These are phyloP conservation scores for Struthio camelus DNA, from an alignment of 2,113 vertebrate genomes.

Conservation along the genomic window DNA sequence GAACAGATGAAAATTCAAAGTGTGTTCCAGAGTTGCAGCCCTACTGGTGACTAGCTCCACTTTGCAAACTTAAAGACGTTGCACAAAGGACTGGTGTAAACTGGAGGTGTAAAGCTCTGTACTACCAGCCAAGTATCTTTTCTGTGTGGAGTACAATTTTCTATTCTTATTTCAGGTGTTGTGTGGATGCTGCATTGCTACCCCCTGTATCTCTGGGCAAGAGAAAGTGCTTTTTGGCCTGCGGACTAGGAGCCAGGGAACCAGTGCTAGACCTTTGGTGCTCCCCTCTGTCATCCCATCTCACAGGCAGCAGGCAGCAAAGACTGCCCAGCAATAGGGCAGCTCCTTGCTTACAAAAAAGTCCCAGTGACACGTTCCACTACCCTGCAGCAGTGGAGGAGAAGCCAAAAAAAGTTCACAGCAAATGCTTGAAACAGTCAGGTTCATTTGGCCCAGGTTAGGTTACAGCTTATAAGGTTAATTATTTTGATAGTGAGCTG, in stretches of 20 bases:
- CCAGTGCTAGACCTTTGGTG: too few species aligned
- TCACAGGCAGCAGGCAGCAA: too few species aligned
- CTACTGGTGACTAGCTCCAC: neutral
- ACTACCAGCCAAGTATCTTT: fast-evolving
- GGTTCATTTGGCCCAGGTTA: neutral
- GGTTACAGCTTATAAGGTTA: neutral
- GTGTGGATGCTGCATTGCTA: fast-evolving
- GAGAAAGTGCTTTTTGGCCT: neutral
- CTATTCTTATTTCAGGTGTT: fast-evolving
- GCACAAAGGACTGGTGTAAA: neutral
- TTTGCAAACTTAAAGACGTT: neutral
- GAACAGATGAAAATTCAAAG: neutral
- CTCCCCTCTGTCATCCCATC: too few species aligned
- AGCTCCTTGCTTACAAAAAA: neutral
- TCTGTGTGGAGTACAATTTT: neutral
- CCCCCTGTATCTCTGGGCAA: neutral
- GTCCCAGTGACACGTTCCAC: neutral
- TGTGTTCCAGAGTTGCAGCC: neutral
- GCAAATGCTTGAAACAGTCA: too few species aligned
- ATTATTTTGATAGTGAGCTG: neutral
- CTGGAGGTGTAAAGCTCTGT: neutral
- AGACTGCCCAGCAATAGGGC: too few species aligned
- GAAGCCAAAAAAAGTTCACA: neutral
- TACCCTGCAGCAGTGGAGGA: neutral
- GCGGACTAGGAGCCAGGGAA: too few species aligned